phyloP scores from a whole-genome alignment of 2,888 invertebrate species.

The Nomada lathburiana region DNA sequence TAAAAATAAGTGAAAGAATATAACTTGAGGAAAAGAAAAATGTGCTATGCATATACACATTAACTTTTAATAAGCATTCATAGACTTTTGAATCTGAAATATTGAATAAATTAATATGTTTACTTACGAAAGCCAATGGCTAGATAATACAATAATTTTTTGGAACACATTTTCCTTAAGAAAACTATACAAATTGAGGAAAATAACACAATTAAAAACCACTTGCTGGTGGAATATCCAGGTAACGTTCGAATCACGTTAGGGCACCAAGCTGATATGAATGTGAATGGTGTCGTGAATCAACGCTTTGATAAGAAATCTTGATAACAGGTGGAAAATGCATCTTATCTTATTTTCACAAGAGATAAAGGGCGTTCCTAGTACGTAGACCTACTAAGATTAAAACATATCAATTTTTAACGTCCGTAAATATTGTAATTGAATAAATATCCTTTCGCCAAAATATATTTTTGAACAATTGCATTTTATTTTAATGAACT shows the following conservation, averaged over 20 bases:
- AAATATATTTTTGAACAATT: no score
- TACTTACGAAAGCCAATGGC: constrained; percentile 80
- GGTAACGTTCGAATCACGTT: constrained; percentile 5
- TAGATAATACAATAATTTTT: constrained; percentile 76
- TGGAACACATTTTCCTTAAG: constrained; percentile 64
- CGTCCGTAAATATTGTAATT: not conserved
- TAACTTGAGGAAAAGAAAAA: no score
- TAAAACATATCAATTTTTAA: not conserved
- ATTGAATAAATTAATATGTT: constrained; percentile 4
- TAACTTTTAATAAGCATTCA: not conserved
- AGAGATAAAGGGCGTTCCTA: constrained; percentile 66
- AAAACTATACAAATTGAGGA: not conserved
- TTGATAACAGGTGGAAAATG: constrained; percentile 73
- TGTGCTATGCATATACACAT: no score
- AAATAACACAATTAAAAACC: constrained; percentile 4
- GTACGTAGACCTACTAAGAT: not conserved
- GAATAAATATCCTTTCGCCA: not conserved
- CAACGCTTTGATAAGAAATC: constrained; percentile 76
- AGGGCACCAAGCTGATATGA: constrained; percentile 16
- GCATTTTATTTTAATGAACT: not conserved
- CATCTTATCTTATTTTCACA: constrained; percentile 74
- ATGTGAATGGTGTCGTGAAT: constrained; percentile 72
- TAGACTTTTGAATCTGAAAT: not conserved
- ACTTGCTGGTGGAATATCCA: not conserved
- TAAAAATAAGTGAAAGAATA: not conserved